Base-by-base conservation (phyloP, 1,140 invertebrate genomes). In the Drosophila bocqueti region DNA sequence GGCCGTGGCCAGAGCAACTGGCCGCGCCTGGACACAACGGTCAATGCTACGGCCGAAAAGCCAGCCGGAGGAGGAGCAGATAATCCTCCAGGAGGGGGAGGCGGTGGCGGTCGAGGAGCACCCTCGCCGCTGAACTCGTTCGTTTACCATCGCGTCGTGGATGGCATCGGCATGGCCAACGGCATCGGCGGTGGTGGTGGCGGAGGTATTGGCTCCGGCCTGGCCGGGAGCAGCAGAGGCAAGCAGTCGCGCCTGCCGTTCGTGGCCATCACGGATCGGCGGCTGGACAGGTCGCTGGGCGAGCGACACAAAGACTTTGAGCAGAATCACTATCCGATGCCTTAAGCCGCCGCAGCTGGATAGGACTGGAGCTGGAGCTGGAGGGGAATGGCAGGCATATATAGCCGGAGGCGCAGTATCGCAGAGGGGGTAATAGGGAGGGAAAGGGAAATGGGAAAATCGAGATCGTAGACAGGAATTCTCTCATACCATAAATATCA, bases 311-410 rank as follows among this genome's bases (percentile, higher is more conserved):
- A 91, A 91, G 91, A 92, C 69, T 91, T 90, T 72, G 84, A 92
- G 83, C 91, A 92, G 75, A 92, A 92, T 84, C 79, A 91, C 87
- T 92, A 76, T 81, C 87, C 91, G 72, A 83, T 92, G 91, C 91
- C 91, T 91, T 92, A 92, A 89, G 81, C 46, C 45, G 63, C 73
- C 42, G 57, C 10, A 65, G 63, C 57, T 36, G 13, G 18, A 62
- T 18, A 63, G 36, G 54, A 45, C 2, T 18, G 13, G 43, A 49
- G 26, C 36, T 18, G 34, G 34, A 31, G 8, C 31, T 31, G 26
- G 47, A 46, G 55, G 45, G 29, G 29, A 34, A 34, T 11, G 54
- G 26, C 7, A 31, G 21, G n/a, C 38, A 36, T 42, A 29, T 10
- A 10, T 21, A 54, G 21, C 34, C 34, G 21, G 15, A 24, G 54